Evolutionary conservation across 2,113 vertebrate genomes (phyloP), one percentile per base, ranked within the genome.

Genomic region (Myodes glareolus): DNA sequence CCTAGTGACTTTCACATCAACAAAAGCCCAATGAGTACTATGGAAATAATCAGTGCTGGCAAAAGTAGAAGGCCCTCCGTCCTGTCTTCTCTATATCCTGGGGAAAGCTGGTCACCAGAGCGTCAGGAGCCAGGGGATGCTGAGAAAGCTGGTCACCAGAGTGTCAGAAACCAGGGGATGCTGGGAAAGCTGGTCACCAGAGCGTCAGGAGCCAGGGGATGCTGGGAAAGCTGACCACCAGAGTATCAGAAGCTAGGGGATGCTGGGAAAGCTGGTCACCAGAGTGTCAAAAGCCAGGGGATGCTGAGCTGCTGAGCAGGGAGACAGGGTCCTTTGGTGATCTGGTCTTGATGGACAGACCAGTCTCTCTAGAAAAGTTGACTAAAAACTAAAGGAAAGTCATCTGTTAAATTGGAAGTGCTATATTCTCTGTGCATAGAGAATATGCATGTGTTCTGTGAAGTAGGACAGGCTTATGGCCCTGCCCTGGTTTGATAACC

Each of bases 1-100:
- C 92, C 86, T 33, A 9, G 25, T 97, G 91, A 72, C 93, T 97
- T 98, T 97, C 88, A 77, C 68, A 23, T 61, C 75, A 89, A 94
- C 94, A 94, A 94, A 96, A 96, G 92, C 77, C 77, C 87, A 52
- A 0, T 45, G 31, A 55, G 63, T 91, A 13, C 63, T 81, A 2
- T 31, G 82, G 81, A 93, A 96, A 96, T 42, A 90, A 88, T 92
- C 90, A 78, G 91, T 21, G 17, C 84, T 77, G 94, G 88, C 47
- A 73, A 82, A 77, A 92, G 23, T 76, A n/a, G 21, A 72, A 73
- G 92, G n/a, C 58, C 76, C 27, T 95, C 27, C 91, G 95, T 33
- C 93, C 47, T 55, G 19, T 31, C 14, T 25, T 58, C 14, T 11
- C 87, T 0, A 5, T 42, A 5, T 88, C 88, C 94, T 92, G 70